Conservation (phyloP, 1,140 invertebrate genomes). For the Polypedilum pembai region DNA sequence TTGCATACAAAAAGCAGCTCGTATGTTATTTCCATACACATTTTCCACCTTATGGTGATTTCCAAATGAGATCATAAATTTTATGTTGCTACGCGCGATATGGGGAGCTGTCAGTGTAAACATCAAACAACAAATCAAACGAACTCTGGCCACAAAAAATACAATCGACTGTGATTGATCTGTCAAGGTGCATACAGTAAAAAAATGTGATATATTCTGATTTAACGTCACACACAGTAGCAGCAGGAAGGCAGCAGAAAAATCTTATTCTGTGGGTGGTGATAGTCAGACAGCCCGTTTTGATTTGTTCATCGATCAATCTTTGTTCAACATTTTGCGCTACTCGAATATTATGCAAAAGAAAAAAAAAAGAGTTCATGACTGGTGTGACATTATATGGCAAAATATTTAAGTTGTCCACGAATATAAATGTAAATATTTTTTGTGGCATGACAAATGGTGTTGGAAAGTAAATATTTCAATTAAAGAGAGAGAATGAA, state of each 20-base stretch:
- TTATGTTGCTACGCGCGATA: background rate
- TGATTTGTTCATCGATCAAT: slow-evolving; percentile 18
- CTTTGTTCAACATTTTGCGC: background rate
- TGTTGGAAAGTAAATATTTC: too few species aligned
- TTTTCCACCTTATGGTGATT: background rate
- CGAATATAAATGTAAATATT: too few species aligned
- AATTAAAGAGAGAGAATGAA: too few species aligned
- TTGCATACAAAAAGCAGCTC: too few species aligned
- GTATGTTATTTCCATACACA: too few species aligned
- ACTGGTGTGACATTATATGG: too few species aligned
- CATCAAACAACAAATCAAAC: background rate
- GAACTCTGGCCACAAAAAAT: too few species aligned
- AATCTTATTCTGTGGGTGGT: background rate
- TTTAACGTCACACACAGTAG: background rate
- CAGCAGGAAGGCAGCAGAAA: too few species aligned
- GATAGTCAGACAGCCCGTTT: background rate
- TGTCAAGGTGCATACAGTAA: background rate
- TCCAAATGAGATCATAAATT: slow-evolving; percentile 18
- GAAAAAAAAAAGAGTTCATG: too few species aligned
- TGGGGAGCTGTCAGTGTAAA: background rate
- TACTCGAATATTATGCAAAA: too few species aligned
- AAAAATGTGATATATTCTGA: background rate
- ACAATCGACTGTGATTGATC: background rate
- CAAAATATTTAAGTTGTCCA: too few species aligned
- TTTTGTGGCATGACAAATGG: too few species aligned